These are phyloP conservation scores for Melikaiella ostensackeni DNA, from an alignment of 2,888 invertebrate species.

Conservation along the genomic window DNA sequence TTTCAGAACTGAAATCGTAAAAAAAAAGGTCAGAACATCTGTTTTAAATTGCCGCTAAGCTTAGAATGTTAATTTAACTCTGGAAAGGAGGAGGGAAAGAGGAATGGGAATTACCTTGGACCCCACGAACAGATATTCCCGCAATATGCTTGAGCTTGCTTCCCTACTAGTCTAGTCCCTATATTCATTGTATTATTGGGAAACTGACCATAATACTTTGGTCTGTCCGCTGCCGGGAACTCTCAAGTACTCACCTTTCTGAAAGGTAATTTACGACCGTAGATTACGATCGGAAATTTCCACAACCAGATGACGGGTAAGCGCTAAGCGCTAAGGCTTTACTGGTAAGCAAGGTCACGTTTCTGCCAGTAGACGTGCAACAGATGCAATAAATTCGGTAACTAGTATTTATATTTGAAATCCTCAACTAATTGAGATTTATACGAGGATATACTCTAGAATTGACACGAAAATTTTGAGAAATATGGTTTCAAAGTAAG, in stretches of 20 bases:
- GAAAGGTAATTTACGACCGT: constrained; percentile 19
- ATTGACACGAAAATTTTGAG: too few species aligned
- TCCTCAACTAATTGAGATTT: too few species aligned
- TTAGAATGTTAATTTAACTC: constrained; percentile 20
- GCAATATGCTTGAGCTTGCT: background rate
- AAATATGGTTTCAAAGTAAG: too few species aligned
- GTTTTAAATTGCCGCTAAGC: constrained; percentile 26
- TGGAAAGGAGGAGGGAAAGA: background rate
- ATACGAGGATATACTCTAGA: too few species aligned
- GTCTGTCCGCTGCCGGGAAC: background rate
- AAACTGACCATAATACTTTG: constrained; percentile 26
- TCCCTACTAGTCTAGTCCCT: background rate
- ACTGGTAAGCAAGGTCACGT: background rate
- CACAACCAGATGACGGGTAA: constrained; percentile 19
- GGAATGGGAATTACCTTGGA: background rate
- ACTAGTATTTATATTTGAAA: too few species aligned
- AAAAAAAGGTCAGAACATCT: constrained; percentile 38
- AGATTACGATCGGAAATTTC: constrained; percentile 23
- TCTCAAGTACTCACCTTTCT: constrained; percentile 18
- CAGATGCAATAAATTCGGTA: too few species aligned
- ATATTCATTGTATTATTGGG: constrained; percentile 2
- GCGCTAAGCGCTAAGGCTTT: background rate
- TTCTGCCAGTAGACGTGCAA: too few species aligned
- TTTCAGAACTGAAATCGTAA: constrained; percentile 30
- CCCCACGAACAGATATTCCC: constrained; percentile 3